Percentiles rank a stretch among this genome's conserved stretches.
Evolutionary conservation across 2,113 vertebrate genomes (phyloP).

Genomic region (Phalacrocorax pelagicus): DNA sequence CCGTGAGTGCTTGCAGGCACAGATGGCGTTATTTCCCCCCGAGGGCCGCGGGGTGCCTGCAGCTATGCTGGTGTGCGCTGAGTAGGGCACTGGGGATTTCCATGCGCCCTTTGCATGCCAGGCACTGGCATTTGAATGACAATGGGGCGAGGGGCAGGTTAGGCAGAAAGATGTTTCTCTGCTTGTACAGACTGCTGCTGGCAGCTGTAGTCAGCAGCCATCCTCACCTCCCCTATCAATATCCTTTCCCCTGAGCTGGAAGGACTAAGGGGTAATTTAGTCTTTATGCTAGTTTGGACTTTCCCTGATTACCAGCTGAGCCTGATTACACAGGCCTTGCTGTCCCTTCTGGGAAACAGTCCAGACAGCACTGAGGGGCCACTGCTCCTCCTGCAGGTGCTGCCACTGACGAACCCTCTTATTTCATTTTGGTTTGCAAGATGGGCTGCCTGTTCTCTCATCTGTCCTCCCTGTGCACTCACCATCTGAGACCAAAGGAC

Average conservation of each 20-base stretch:
- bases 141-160: slow-evolving; percentile 3
- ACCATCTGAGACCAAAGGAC: neutral
- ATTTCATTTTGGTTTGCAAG: neutral
- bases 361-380: neutral
- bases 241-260: slow-evolving; percentile 63
- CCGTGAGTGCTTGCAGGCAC: neutral
- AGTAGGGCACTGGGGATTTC: neutral
- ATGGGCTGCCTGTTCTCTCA: neutral
- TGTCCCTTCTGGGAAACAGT: slow-evolving; percentile 59
- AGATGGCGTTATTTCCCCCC: neutral
- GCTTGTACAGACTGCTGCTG: neutral
- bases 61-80: neutral
- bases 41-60: neutral
- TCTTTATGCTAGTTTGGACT: slow-evolving; percentile 64
- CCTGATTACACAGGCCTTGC: slow-evolving; percentile 66
- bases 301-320: slow-evolving; percentile 76
- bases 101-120: neutral
- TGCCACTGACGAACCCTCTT: neutral
- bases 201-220: slow-evolving; percentile 58
- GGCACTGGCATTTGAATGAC: slow-evolving; percentile 10
- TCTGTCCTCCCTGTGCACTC: neutral
- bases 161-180: slow-evolving; percentile 28
- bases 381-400: neutral
- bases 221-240: slow-evolving; percentile 21
- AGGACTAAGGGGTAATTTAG: slow-evolving; percentile 69